phyloP scores from a whole-genome alignment of 2,888 invertebrate genomes.

The Thera obeliscata region DNA sequence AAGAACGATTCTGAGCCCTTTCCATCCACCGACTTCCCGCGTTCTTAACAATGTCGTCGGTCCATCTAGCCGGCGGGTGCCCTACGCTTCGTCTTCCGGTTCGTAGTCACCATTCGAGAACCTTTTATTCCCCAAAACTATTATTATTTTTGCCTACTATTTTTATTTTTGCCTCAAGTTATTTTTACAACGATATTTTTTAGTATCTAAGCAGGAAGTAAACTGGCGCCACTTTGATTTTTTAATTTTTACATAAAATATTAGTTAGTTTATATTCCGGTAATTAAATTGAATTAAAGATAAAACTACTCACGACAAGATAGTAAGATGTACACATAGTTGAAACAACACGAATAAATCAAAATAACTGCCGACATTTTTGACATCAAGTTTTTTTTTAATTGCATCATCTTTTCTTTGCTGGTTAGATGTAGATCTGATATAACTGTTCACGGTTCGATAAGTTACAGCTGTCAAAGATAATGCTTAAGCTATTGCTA shows the following conservation, averaged over 20 bases:
- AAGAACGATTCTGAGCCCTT: no score
- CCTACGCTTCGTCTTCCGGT: no score
- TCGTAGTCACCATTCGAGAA: no score
- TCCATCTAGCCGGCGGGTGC: no score
- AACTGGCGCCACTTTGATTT: background rate
- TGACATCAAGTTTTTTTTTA: constrained; percentile 6
- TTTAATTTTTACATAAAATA: background rate
- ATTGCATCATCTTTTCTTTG: background rate
- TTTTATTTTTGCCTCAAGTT: background rate
- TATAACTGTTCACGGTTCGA: constrained; percentile 5
- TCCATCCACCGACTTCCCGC: no score
- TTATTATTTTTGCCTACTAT: no score
- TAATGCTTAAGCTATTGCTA: no score
- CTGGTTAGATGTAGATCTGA: background rate
- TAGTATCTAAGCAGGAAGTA: background rate
- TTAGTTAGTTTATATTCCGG: background rate
- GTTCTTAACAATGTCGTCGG: no score
- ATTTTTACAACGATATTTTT: background rate
- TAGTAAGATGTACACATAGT: background rate
- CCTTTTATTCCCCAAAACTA: no score
- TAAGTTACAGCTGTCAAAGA: background rate
- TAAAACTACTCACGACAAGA: constrained; percentile 12
- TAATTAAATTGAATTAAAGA: constrained; percentile 21
- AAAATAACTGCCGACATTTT: constrained; percentile 12
- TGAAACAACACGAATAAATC: constrained; percentile 17